Conservation (phyloP, 1,140 invertebrate species). For the Bombus turneri region DNA sequence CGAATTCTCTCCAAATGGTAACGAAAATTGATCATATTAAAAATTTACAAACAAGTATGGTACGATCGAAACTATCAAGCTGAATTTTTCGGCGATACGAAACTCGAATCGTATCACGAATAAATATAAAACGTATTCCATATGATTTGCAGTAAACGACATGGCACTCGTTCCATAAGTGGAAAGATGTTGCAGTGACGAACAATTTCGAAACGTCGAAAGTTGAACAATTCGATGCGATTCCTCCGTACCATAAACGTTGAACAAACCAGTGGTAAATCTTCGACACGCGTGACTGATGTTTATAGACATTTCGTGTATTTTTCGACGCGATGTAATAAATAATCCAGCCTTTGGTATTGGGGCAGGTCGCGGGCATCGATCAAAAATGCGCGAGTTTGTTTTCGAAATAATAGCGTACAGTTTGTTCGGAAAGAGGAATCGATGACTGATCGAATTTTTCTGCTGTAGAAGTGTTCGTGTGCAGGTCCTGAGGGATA, state of each 20-base stretch:
- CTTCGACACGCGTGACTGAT: conserved; percentile 14
- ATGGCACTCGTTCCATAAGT: conserved; percentile 1
- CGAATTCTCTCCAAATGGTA: neutral
- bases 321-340: conserved; percentile 37
- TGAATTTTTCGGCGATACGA: neutral
- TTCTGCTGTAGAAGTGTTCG: no score
- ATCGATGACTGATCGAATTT: neutral
- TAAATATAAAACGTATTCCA: conserved; percentile 2
- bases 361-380: neutral
- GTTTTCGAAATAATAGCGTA: conserved; percentile 25
- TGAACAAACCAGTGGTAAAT: conserved; percentile 27
- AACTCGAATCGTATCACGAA: neutral
- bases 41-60: neutral
- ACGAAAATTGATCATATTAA: neutral
- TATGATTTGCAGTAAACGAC: neutral
- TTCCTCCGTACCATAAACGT: neutral
- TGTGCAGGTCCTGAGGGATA: no score
- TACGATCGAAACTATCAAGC: neutral
- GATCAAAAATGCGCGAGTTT: conserved; percentile 30
- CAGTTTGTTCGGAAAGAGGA: neutral
- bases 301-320: conserved; percentile 17
- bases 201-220: conserved; percentile 60
- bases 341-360: conserved; percentile 21
- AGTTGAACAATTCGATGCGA: conserved; percentile 55
- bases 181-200: conserved; percentile 22